These are phyloP conservation scores for Stenchaetothrips biformis DNA, from an alignment of 2,888 invertebrate genomes.

Conservation along the genomic window DNA sequence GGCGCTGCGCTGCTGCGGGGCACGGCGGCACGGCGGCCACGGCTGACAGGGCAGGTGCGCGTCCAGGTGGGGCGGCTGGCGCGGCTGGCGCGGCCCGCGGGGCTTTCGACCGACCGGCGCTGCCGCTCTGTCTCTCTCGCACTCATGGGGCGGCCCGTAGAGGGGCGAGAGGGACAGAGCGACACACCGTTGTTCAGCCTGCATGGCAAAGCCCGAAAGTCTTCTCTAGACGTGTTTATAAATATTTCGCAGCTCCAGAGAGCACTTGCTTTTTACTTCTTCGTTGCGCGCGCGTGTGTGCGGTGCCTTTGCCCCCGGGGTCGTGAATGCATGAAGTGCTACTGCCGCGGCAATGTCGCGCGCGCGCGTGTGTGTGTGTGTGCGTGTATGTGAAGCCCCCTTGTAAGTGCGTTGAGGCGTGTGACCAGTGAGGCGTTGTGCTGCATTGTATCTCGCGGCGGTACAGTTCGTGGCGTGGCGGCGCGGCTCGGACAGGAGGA, in stretches of 20 bases:
- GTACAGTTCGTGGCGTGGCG: background rate
- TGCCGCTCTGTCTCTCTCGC: background rate
- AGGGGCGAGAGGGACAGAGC: too few relatives aligned
- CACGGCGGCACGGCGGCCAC: too few relatives aligned
- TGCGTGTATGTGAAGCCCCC: background rate
- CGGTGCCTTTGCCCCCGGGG: background rate
- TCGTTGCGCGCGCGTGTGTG: background rate
- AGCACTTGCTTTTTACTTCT: background rate
- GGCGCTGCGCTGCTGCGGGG: background rate
- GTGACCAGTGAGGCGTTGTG: background rate
- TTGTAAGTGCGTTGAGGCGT: slow-evolving; percentile 5
- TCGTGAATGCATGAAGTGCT: background rate
- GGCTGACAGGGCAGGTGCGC: background rate
- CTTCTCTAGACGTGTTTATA: background rate
- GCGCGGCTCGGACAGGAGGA: background rate
- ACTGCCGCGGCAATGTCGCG: background rate
- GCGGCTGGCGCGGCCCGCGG: background rate
- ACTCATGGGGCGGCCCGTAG: too few relatives aligned
- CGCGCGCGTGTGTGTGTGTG: background rate
- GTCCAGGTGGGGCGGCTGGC: background rate
- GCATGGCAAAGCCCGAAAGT: too few relatives aligned
- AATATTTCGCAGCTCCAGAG: slow-evolving; percentile 9
- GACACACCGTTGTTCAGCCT: too few relatives aligned
- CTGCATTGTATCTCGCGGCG: background rate
- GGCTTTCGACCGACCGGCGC: background rate